Evolutionary conservation across 2,113 vertebrate species (phyloP).

Genomic region (Poeciliopsis turrubarensis): DNA sequence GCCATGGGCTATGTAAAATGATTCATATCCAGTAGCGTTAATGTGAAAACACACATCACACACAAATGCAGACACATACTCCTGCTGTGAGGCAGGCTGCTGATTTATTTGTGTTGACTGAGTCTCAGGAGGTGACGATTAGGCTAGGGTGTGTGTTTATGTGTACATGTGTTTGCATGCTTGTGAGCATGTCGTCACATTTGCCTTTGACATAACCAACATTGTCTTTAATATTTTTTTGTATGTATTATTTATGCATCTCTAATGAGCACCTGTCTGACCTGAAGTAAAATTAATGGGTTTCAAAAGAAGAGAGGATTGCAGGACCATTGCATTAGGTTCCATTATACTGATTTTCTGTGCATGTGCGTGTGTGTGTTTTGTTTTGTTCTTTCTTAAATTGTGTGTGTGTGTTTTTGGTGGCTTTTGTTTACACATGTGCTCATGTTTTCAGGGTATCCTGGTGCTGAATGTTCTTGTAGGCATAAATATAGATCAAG

Average conservation of each 20-base stretch:
- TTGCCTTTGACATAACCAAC: slow-evolving; percentile 16
- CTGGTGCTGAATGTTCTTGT: slow-evolving; percentile 38
- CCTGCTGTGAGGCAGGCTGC: slow-evolving; percentile 53
- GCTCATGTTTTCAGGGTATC: slow-evolving; percentile 27
- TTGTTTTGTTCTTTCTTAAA: slow-evolving; percentile 6
- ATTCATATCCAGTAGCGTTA: slow-evolving; percentile 1
- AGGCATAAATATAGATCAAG: slow-evolving; percentile 45
- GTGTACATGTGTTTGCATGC: slow-evolving; percentile 7
- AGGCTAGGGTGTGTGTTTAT: slow-evolving; percentile 36
- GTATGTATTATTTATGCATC: slow-evolving; percentile 17
- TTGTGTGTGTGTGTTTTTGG: slow-evolving; percentile 4
- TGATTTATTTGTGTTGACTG: slow-evolving; percentile 77
- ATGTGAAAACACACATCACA: slow-evolving; percentile 19
- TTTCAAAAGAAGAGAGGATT: slow-evolving; percentile 1
- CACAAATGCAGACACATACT: slow-evolving; percentile 5
- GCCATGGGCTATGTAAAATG: neutral
- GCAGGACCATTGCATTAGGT: neutral
- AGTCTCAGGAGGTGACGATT: slow-evolving; percentile 70
- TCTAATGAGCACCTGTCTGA: slow-evolving; percentile 22
- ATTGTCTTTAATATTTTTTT: slow-evolving; percentile 1
- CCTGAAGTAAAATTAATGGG: neutral
- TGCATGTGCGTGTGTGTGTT: neutral
- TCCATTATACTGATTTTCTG: neutral
- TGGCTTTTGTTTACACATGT: slow-evolving; percentile 49
- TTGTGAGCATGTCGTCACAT: slow-evolving; percentile 8